Base-by-base conservation (phyloP, 2,888 invertebrate species). In the Plebejus anna region DNA sequence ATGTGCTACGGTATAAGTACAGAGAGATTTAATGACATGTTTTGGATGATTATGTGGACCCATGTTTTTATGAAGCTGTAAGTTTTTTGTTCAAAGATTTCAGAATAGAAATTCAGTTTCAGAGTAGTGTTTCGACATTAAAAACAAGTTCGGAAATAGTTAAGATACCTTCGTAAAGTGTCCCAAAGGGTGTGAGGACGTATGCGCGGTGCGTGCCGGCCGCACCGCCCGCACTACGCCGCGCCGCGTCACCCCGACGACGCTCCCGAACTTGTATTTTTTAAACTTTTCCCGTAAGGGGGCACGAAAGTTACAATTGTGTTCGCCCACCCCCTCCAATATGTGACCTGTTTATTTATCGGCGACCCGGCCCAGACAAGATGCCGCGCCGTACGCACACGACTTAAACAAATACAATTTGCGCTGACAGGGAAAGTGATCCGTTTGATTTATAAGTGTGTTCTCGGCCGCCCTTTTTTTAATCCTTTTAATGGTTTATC, bases 321-420 rank as follows among this genome's bases (percentile, higher is more conserved):
- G 87, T 92, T 90, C 90, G 87, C 90, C 88, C 90, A 85, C 90
- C 91, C 89, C 90, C 88, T 92, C 91, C 93, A 93, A 93, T 94
- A 93, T 94, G 94, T 94, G 94, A 93, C 93, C 93, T 92, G 94
- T 88, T 93, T 93, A 92, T 93, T 93, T 94, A 94, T 93, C 90
- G 91, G 89, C 89, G 89, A 91, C 89, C 86, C 85, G 90, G 91
- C 89, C 86, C 88, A 92, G 92, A 92, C 94, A 93, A 93, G 91
- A 92, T 92, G 92, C 92, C 91, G 93, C 90, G 87, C 87, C 87
- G 85, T 89, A 88, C 88, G 87, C 88, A 87, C 87, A 83, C 83
- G 81, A 88, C 88, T 90, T 88, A 90, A 90, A 91, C 89, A 88
- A 89, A 91, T 88, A 88, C 87, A 88, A 89, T 90, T 88, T 87